Conservation (phyloP, 2,113 vertebrate genomes). For the Larimichthys crocea region DNA sequence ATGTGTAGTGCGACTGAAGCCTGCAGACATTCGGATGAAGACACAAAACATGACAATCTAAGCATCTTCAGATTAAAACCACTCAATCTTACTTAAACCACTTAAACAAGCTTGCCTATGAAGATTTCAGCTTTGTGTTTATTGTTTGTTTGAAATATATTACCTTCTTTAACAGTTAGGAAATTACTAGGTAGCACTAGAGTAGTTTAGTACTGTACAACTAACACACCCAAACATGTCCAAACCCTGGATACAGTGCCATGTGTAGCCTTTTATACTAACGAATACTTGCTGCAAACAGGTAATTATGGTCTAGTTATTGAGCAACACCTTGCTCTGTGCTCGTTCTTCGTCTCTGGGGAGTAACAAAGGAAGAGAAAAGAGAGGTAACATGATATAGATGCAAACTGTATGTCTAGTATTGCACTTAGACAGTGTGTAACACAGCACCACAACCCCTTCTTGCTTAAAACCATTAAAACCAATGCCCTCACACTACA, state of each 20-base stretch:
- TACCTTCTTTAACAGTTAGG: not conserved
- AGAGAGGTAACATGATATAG: constrained; percentile 69
- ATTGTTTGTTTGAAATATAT: constrained; percentile 5
- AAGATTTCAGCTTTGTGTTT: not conserved
- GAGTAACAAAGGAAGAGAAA: constrained; percentile 69
- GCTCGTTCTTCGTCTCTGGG: constrained; percentile 36
- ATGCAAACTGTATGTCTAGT: constrained; percentile 51
- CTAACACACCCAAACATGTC: constrained; percentile 27
- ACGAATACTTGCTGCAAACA: constrained; percentile 41
- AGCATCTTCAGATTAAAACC: not conserved
- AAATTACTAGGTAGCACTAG: not conserved
- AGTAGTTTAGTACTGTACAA: not conserved
- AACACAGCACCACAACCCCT: constrained; percentile 20
- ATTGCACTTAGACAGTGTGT: constrained; percentile 28
- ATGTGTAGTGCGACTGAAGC: not conserved
- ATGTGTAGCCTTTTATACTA: constrained; percentile 15
- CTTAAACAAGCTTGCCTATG: constrained; percentile 1
- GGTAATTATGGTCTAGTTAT: constrained; percentile 59
- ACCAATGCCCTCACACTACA: not conserved
- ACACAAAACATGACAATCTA: not conserved
- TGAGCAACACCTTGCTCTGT: constrained; percentile 60
- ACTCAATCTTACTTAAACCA: not conserved
- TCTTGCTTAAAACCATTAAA: constrained; percentile 19
- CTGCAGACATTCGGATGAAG: constrained; percentile 3
- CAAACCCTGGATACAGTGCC: constrained; percentile 11